phyloP scores from a whole-genome alignment of 2,888 invertebrate genomes.

The Tenodera sinensis region DNA sequence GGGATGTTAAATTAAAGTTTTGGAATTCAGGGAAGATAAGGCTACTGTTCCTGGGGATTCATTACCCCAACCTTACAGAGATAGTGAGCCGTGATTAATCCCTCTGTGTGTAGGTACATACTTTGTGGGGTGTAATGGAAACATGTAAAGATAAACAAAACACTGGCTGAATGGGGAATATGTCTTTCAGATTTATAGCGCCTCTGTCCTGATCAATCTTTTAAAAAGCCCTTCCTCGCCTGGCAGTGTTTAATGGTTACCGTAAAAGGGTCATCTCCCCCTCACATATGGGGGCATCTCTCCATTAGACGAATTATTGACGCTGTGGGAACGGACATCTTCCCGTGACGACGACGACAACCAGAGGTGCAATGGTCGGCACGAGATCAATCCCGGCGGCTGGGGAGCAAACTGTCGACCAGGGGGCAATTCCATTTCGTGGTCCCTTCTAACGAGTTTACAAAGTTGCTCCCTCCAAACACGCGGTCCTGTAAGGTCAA shows the following conservation, averaged over 20 bases:
- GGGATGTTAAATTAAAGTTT: background rate
- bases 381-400: background rate
- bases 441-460: background rate
- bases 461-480: background rate
- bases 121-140: background rate
- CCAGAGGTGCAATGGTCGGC: background rate
- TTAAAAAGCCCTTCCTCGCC: background rate
- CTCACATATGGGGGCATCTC: background rate
- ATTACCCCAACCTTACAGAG: background rate
- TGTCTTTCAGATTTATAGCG: background rate
- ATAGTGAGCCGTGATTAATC: background rate
- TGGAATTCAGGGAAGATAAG: background rate
- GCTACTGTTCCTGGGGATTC: background rate
- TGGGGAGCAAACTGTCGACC: background rate
- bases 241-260: background rate
- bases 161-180: background rate
- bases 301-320: background rate
- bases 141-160: background rate
- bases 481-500: background rate
- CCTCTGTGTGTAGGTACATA: background rate
- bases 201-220: background rate
- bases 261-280: no score
- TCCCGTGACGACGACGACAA: background rate
- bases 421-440: background rate
- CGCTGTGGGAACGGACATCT: background rate